Evolutionary conservation across 1,140 invertebrate species (phyloP), one percentile per base, ranked within the genome.

Genomic region (Sarcophaga peregrina): DNA sequence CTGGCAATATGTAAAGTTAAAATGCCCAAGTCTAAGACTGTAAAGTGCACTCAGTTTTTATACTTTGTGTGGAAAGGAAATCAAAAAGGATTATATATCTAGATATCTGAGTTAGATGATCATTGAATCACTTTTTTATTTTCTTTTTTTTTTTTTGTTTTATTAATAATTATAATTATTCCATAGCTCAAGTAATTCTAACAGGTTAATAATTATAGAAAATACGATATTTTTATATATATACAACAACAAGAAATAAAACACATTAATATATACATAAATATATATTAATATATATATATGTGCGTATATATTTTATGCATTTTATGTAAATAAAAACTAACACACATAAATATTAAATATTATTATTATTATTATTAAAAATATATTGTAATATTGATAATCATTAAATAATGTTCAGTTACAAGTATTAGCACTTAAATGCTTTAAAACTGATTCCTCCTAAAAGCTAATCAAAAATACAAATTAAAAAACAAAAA

Each of bases 181-280:
- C 75, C 75, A 78, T 78, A 78, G 75, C 75, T 78, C 75, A 78
- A 78, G 75, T 78, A 78, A 78, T 50, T 20, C 75, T 78, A 78
- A 78, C 75, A 78, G 75, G 75, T 78, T 50, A 78, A 48, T 76
- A 76, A 78, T 78, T 78, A 78, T 78, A 78, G 75, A 78, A 11
- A 78, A 50, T 50, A 78, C 75, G 75, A 78, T 78, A 78, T 78
- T 78, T 78, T 78, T 78, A 78, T 78, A 78, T 78, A 78, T 78
- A 78, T 78, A 76, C 74, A 37, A 37, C 25, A 37, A 37, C 25
- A 37, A 4, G 4, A 37, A 37, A 37, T 2, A 37, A 37, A 37
- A 37, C 25, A 37, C 4, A 37, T 37, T 37, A 37, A 37, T 37
- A 37, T 37, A 37, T 37, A 37, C 25, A 37, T 37, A 37, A 37